Evolutionary conservation across 2,113 vertebrate genomes (phyloP).

Genomic region (Noctilio leporinus): DNA sequence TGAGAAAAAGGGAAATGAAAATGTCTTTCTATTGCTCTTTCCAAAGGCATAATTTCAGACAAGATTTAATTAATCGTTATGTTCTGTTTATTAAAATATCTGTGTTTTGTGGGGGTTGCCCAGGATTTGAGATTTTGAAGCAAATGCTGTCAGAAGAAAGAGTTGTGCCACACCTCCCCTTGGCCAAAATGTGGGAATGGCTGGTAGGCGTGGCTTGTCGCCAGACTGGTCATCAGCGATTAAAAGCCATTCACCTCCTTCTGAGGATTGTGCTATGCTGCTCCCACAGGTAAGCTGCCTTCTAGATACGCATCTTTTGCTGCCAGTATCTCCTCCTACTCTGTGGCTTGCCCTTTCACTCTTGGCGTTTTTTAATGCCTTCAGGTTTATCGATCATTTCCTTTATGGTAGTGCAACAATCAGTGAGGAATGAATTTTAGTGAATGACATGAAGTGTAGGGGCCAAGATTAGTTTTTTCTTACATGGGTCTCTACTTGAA

Average conservation of each 20-base stretch:
- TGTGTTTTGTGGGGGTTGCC: background rate
- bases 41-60: background rate
- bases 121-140: slow-evolving; percentile 97
- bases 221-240: slow-evolving; percentile 91
- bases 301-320: rapidly evolving
- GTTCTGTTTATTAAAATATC: background rate
- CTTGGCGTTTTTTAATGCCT: background rate
- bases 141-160: slow-evolving; percentile 94
- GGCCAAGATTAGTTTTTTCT: background rate
- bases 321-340: rapidly evolving
- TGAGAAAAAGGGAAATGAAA: background rate
- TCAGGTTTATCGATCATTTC: background rate
- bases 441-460: background rate
- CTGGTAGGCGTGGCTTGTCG: slow-evolving; percentile 95
- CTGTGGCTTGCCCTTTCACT: background rate
- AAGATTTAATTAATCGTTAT: slow-evolving; percentile 4
- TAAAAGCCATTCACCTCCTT: slow-evolving; percentile 94
- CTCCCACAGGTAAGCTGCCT: slow-evolving; percentile 81
- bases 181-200: slow-evolving; percentile 95
- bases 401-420: background rate
- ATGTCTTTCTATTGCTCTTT: slow-evolving; percentile 16
- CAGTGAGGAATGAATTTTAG: background rate
- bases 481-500: background rate
- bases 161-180: slow-evolving; percentile 85
- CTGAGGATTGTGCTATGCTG: slow-evolving; percentile 89